Conservation (phyloP, 2,888 invertebrate genomes). For the Agrochola litura region DNA sequence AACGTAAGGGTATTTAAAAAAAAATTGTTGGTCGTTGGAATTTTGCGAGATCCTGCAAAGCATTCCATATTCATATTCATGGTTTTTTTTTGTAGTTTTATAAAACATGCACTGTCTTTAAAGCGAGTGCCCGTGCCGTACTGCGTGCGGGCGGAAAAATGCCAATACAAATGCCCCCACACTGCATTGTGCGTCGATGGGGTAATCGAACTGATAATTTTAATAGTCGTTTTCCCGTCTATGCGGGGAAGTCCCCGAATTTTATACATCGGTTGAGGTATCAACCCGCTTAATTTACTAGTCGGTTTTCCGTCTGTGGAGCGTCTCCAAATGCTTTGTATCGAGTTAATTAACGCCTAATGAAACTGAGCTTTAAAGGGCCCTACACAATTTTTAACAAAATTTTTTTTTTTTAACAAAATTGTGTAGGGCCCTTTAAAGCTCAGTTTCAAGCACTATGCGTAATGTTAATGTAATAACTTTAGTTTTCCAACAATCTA, state of each 20-base stretch:
- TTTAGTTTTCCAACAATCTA: no score
- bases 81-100: not conserved
- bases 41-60: not conserved
- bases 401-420: no score
- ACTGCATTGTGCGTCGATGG: not conserved
- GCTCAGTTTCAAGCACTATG: no score
- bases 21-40: not conserved
- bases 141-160: not conserved
- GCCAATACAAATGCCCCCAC: not conserved
- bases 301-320: not conserved
- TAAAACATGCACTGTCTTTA: not conserved
- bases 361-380: no score
- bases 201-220: not conserved
- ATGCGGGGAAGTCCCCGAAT: conserved; percentile 11
- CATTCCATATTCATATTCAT: not conserved
- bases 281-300: not conserved
- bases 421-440: no score
- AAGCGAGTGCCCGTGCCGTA: no score
- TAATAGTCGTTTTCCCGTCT: conserved; percentile 9
- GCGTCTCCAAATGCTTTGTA: not conserved
- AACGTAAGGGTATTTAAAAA: no score
- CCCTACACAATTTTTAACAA: no score
- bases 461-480: no score
- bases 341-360: no score
- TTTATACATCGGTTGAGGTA: not conserved